Evolutionary conservation across 2,888 invertebrate genomes (phyloP).

Genomic region (Harpalus rubripes): DNA sequence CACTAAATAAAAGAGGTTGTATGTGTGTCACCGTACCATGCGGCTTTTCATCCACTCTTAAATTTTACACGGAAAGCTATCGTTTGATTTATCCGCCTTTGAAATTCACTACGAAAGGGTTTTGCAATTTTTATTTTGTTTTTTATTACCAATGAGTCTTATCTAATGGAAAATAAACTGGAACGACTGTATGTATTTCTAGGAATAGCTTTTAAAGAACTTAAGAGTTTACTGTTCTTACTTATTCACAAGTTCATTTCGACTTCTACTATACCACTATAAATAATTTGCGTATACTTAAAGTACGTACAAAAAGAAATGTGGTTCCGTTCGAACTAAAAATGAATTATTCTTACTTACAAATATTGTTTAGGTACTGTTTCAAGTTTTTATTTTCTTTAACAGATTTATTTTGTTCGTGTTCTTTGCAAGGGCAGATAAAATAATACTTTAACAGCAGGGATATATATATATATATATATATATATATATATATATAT

Average conservation of each 20-base stretch:
- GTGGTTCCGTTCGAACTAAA: background rate
- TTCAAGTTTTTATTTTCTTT: too few relatives aligned
- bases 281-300: background rate
- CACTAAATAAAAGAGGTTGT: conserved; percentile 58
- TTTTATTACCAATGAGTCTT: conserved; percentile 24
- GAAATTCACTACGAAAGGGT: conserved; percentile 23
- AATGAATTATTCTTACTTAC: background rate
- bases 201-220: background rate
- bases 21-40: conserved; percentile 42
- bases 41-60: conserved; percentile 38
- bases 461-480: too few relatives aligned
- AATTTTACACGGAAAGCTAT: conserved; percentile 40
- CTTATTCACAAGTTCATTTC: background rate
- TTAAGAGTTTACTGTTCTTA: background rate
- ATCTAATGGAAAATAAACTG: conserved; percentile 2
- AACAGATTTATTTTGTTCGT: too few relatives aligned
- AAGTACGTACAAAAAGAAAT: background rate
- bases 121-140: conserved; percentile 21
- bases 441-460: too few relatives aligned
- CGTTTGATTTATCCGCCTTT: conserved; percentile 45
- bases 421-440: too few relatives aligned
- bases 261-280: background rate
- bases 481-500: too few relatives aligned
- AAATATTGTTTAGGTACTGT: too few relatives aligned
- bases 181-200: background rate